Conservation (phyloP, 2,888 invertebrate species). For the Parnassius apollo region DNA sequence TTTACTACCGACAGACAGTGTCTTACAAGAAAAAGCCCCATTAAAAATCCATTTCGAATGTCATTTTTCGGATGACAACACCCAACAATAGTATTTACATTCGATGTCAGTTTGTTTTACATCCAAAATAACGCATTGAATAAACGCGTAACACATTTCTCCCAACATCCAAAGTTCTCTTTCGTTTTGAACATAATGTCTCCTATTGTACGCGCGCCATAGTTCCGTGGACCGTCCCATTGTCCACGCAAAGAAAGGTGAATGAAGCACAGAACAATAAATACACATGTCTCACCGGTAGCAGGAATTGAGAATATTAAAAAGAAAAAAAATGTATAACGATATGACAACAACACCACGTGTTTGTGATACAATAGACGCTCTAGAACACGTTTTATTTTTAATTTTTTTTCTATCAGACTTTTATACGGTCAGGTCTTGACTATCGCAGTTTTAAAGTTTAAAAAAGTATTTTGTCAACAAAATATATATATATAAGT, state of each 20-base stretch:
- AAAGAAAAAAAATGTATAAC: constrained; percentile 57
- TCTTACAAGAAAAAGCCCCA: constrained; percentile 64
- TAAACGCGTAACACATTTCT: constrained; percentile 73
- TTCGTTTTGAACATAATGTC: constrained; percentile 69
- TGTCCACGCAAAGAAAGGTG: constrained; percentile 71
- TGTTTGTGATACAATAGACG: constrained; percentile 62
- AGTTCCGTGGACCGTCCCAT: constrained; percentile 65
- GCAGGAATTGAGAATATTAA: constrained; percentile 56
- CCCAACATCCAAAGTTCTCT: constrained; percentile 64
- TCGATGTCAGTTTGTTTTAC: constrained; percentile 80
- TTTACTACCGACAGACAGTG: constrained; percentile 42
- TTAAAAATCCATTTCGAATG: constrained; percentile 73
- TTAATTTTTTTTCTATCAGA: constrained; percentile 39
- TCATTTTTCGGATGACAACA: constrained; percentile 72
- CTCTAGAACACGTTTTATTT: constrained; percentile 51
- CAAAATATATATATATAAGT: no score
- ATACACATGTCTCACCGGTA: constrained; percentile 65
- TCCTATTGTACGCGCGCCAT: constrained; percentile 65
- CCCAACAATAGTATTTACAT: constrained; percentile 79
- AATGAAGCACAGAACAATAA: constrained; percentile 75
- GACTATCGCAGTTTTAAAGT: neutral
- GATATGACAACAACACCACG: constrained; percentile 73
- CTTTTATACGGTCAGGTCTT: constrained; percentile 17
- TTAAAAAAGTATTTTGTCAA: neutral
- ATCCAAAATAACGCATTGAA: constrained; percentile 74